Base-by-base conservation (phyloP, 2,888 invertebrate genomes). In the Allygus modestus region DNA sequence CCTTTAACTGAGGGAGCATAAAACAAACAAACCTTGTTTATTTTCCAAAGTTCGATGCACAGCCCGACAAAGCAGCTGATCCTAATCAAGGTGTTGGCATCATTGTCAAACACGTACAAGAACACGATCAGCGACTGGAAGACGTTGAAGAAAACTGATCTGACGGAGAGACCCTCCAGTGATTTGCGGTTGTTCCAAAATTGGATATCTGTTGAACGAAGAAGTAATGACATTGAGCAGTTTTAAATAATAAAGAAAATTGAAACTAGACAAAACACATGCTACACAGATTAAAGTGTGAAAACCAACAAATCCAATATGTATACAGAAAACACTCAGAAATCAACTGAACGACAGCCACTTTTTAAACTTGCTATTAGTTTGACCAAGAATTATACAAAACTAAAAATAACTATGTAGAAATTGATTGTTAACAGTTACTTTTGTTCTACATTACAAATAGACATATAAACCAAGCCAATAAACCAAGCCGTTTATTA, bases 131-230 rank as follows among this genome's bases (percentile, higher is more conserved):
- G 91, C 0, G 99, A 98, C 90, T 99, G 99, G 91, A 99, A 99
- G 5, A 99, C 98, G 89, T 97, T 98, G 91, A 99, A 99, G 91
- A 99, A 98, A 37, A 99, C 99, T 0, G 98, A 98, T 87, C 99
- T 94, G 2, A 99, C 99, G 0, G 99, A 99, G 54, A 99, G 92
- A 12, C 99, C 99, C 91, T 99, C 99, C 71, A 99, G 92, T 0
- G 98, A 98, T 90, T 99, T 97, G 20, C 99, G 94, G 89, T 98
- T 98, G 89, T 98, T 98, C 99, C 99, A 99, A 90, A 99, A 99
- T 91, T 99, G 99, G 89, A 99, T 99, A 90, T 99, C 94, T 94
- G 90, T 28, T 89, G 89, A 86, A 17, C n/a, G 12, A 2, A 46
- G 11, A 84, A 85, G 87, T 85, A 84, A 75, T 37, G 11, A 11